Conservation (phyloP, 1,140 invertebrate genomes). For the Magallana gigas region DNA sequence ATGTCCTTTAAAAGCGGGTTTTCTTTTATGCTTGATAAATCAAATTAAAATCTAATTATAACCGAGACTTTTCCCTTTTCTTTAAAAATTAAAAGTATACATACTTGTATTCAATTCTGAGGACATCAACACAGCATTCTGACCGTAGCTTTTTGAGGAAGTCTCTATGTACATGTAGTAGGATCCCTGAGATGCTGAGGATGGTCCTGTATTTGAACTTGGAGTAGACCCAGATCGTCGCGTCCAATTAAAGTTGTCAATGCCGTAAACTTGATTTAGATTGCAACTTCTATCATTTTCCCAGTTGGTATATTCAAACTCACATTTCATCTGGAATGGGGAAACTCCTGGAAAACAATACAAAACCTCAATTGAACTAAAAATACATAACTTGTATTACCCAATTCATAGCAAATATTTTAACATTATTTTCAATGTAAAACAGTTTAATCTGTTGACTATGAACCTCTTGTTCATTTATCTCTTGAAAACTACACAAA, state of each 20-base stretch:
- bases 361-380: too few relatives aligned
- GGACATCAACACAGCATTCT: not conserved
- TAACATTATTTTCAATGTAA: too few relatives aligned
- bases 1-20: too few relatives aligned
- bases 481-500: too few relatives aligned
- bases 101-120: not conserved
- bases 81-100: not conserved
- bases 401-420: too few relatives aligned
- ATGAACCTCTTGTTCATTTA: too few relatives aligned
- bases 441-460: too few relatives aligned
- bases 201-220: not conserved
- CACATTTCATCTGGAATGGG: not conserved
- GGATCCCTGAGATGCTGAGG: not conserved
- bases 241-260: not conserved
- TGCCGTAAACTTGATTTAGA: not conserved
- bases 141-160: not conserved
- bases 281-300: not conserved
- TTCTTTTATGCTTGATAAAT: too few relatives aligned
- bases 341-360: too few relatives aligned
- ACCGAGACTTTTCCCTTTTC: too few relatives aligned
- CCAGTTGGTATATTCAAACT: not conserved
- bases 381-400: too few relatives aligned
- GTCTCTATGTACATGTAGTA: slow-evolving; percentile 34
- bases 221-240: not conserved
- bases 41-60: too few relatives aligned